Base-by-base conservation (phyloP, 2,113 vertebrate species). In the Bos taurus region DNA sequence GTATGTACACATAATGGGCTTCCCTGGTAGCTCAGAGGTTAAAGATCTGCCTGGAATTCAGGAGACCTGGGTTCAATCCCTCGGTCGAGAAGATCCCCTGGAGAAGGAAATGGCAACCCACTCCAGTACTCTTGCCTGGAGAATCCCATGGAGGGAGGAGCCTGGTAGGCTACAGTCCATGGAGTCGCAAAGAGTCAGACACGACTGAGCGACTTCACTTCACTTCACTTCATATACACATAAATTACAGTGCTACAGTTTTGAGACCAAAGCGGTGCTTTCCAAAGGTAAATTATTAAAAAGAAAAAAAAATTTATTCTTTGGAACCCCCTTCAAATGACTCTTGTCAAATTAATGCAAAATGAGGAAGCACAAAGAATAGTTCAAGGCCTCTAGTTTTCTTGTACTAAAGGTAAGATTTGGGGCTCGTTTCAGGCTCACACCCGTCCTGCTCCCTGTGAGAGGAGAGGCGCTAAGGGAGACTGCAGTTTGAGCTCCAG, bases 361-460 rank as follows among this genome's bases (percentile, higher is more conserved):
- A 91, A 81, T 91, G 83, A 95, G 28, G 23, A 46, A 81, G 94
- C 19, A 96, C 33, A 88, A 93, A 95, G 26, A 94, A 67, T 30
- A 91, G 21, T 77, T 71, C 10, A 82, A 25, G 74, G 30, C 1
- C 57, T 97, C 28, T 36, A 40, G 33, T 40, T 64, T 86, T 92
- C 46, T 54, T 28, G 21, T 43, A 82, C 40, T 54, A 15, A 36
- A 83, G 33, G 33, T 86, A 74, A 74, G 19, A 71, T 78, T 43
- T 40, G 48, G 28, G 19, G 19, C 15, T 90, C 28, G 21, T 81
- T 62, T 82, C 62, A 93, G 52, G 33, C n/a, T 28, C 8, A 48
- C 50, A 64, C 4, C 6, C 4, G 7, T 28, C 6, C 57, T 5
- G n/a, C 50, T 19, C 56, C 19, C 82, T 30, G n/a, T 14, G 26